Conservation (phyloP, 2,113 vertebrate genomes). For the Trachemys scripta region DNA sequence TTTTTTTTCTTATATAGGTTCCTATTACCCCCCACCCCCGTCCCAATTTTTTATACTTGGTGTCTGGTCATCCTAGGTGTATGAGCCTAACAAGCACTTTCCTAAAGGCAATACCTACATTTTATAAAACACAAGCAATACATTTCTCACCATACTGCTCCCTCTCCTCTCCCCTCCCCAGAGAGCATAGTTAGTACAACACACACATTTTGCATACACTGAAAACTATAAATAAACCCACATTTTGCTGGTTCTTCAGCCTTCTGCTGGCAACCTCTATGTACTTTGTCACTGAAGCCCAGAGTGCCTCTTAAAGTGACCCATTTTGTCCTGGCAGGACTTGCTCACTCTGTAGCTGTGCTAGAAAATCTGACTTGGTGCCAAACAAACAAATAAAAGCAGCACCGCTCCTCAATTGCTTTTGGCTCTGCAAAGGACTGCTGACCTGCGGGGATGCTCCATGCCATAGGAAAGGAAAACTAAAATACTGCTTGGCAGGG, state of each 20-base stretch:
- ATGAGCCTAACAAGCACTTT: background rate
- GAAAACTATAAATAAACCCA: conserved; percentile 61
- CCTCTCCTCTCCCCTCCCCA: background rate
- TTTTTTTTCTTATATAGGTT: no score
- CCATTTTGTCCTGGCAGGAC: conserved; percentile 55
- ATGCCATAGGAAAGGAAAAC: background rate
- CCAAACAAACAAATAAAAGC: conserved; percentile 31
- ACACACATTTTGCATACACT: rapidly evolving
- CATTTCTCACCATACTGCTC: background rate
- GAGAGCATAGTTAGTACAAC: background rate
- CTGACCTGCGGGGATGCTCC: background rate
- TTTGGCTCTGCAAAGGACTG: conserved; percentile 11
- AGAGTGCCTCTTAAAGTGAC: conserved; percentile 51
- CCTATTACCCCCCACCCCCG: no score
- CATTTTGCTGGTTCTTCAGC: conserved; percentile 65
- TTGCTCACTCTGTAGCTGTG: background rate
- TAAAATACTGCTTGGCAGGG: background rate
- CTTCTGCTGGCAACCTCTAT: conserved; percentile 26
- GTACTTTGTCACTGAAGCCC: conserved; percentile 46
- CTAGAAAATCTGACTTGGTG: background rate
- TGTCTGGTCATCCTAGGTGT: background rate
- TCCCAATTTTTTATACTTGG: no score
- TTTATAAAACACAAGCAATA: background rate
- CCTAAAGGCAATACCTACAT: background rate
- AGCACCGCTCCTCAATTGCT: conserved; percentile 8